These are phyloP conservation scores for Muscicapa adusta DNA, from an alignment of 2,113 vertebrate genomes.

Conservation along the genomic window DNA sequence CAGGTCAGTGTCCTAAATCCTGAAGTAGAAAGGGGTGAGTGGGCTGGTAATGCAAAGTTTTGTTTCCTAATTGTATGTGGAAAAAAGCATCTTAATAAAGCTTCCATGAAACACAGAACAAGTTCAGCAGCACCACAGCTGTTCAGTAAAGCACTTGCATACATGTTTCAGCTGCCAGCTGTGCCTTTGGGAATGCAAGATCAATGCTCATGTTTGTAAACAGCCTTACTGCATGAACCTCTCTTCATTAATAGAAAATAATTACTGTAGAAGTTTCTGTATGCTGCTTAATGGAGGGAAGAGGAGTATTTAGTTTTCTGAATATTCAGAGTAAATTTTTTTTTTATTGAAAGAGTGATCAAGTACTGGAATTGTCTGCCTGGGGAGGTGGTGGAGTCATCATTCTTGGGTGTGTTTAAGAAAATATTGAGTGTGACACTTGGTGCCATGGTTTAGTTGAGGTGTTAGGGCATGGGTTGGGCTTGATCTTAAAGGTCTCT, in stretches of 20 bases:
- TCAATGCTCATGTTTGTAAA: neutral
- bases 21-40: neutral
- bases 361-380: neutral
- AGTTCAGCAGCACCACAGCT: neutral
- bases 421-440: neutral
- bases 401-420: neutral
- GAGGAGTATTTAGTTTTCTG: neutral
- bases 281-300: neutral
- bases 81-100: neutral
- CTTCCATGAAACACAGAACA: neutral
- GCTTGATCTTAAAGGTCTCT: neutral
- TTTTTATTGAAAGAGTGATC: neutral
- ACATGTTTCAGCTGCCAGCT: neutral
- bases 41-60: neutral
- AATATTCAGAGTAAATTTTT: neutral
- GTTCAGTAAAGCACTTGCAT: neutral
- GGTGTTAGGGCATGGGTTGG: neutral
- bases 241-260: neutral
- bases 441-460: neutral
- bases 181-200: neutral
- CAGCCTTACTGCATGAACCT: neutral
- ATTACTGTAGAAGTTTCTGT: neutral
- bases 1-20: conserved; percentile 76
- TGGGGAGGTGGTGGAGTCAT: neutral
- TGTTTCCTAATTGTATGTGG: neutral